Percentiles rank a stretch among this genome's conserved stretches.
Conservation (phyloP, 2,113 vertebrate genomes). For the Macaca fascicularis region DNA sequence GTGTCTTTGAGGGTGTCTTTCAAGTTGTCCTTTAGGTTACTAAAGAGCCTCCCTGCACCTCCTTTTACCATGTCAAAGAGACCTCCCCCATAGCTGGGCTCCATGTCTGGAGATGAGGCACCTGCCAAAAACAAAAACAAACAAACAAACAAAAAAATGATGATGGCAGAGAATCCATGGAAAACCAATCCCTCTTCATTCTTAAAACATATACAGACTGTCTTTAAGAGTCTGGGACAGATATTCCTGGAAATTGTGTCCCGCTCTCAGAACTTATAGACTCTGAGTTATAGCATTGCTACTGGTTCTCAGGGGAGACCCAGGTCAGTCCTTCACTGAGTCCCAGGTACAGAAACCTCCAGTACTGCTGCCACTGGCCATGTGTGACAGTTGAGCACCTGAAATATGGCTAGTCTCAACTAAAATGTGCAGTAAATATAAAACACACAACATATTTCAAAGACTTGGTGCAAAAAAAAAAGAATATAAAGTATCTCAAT, state of each 20-base stretch:
- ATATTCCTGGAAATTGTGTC: not conserved
- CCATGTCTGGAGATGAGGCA: constrained; percentile 93
- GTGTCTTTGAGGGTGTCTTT: constrained; percentile 99
- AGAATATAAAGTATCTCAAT: not conserved
- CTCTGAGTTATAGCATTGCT: not conserved
- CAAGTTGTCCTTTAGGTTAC: constrained; percentile 98
- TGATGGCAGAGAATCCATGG: not conserved
- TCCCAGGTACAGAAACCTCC: not conserved
- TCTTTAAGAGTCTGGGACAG: not conserved
- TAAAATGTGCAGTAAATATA: not conserved
- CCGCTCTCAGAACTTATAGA: not conserved
- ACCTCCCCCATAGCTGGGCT: constrained; percentile 94
- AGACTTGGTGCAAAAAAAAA: not conserved
- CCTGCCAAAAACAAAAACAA: constrained; percentile 75
- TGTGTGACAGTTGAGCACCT: not conserved
- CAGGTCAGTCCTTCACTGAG: not conserved
- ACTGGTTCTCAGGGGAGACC: not conserved
- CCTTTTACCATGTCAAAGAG: constrained; percentile 99
- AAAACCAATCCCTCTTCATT: not conserved
- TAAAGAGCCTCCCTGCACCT: constrained; percentile 98
- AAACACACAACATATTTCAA: not conserved
- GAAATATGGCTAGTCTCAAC: not conserved
- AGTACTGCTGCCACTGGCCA: not conserved
- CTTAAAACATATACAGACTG: rapidly evolving
- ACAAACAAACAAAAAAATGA: not conserved